Evolutionary conservation across 1,140 invertebrate genomes (phyloP).

Genomic region (Pseudomyrmex pallidus): DNA sequence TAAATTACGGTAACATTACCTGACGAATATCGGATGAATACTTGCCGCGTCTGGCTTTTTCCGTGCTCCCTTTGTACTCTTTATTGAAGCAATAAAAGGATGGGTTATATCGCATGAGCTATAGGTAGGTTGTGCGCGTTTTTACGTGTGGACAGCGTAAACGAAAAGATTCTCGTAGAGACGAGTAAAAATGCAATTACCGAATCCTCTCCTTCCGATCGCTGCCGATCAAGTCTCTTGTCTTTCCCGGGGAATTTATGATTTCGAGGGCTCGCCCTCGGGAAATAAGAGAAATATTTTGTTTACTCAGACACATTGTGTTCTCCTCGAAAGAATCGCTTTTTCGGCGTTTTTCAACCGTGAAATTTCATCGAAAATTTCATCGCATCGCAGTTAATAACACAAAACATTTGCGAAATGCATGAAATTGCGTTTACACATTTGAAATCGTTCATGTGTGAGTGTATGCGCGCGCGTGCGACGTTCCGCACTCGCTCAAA

Average conservation of each 20-base stretch:
- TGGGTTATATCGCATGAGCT: not conserved
- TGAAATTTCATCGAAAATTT: conserved; percentile 44
- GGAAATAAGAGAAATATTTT: conserved; percentile 37
- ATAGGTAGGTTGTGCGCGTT: not conserved
- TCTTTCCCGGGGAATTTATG: conserved; percentile 47
- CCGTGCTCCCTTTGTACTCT: not conserved
- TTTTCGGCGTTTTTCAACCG: not conserved
- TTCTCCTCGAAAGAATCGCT: not conserved
- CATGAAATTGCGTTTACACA: not conserved
- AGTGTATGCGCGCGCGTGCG: too few relatives aligned
- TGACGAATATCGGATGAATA: conserved; percentile 9
- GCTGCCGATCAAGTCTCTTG: conserved; percentile 31
- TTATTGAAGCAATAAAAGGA: conserved; percentile 41
- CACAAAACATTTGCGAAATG: conserved; percentile 32
- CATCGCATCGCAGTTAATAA: conserved; percentile 29
- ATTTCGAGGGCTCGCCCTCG: conserved; percentile 31
- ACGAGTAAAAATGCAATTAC: conserved; percentile 63
- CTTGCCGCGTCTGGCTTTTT: not conserved
- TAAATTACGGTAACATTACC: conserved; percentile 16
- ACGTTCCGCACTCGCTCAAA: not conserved
- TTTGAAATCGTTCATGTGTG: not conserved
- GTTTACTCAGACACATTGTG: not conserved
- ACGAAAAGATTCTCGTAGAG: conserved; percentile 39
- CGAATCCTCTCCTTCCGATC: not conserved
- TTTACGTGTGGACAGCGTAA: not conserved